A percentile compares a stretch with the other conserved stretches of the same genome.
Conservation (phyloP, 2,797 vertebrate species). For the Characodon lateralis region DNA sequence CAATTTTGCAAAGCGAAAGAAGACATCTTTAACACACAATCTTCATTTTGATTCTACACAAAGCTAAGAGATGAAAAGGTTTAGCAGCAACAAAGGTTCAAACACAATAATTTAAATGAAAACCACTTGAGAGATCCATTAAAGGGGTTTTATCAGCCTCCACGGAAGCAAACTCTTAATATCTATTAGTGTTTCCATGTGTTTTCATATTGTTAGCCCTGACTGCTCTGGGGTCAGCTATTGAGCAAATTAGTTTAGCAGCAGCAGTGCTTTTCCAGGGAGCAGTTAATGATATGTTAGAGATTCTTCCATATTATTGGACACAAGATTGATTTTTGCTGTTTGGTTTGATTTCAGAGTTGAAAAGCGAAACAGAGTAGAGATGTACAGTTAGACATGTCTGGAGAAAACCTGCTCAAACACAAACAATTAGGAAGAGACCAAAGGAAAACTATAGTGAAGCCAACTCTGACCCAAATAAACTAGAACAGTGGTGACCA, state of each 20-base stretch:
- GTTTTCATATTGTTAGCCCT: conserved; percentile 14
- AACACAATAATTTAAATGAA: conserved; percentile 7
- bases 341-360: not conserved
- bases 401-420: not conserved
- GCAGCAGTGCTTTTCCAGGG: not conserved
- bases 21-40: not conserved
- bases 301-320: not conserved
- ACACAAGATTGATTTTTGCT: not conserved
- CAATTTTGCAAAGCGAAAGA: not conserved
- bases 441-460: not conserved
- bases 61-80: not conserved
- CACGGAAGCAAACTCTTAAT: conserved; percentile 32
- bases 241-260: conserved; percentile 20
- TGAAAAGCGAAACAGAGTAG: not conserved
- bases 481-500: not conserved
- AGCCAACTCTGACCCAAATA: not conserved
- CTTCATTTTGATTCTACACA: not conserved
- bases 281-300: not conserved
- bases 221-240: conserved; percentile 33
- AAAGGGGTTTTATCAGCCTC: conserved; percentile 19
- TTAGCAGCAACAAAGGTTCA: conserved; percentile 4
- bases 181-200: conserved; percentile 9
- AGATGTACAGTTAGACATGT: not conserved
- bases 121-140: conserved; percentile 4
- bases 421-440: not conserved